Base-by-base conservation (phyloP, 1,140 invertebrate species). In the Holotrichia oblita region DNA sequence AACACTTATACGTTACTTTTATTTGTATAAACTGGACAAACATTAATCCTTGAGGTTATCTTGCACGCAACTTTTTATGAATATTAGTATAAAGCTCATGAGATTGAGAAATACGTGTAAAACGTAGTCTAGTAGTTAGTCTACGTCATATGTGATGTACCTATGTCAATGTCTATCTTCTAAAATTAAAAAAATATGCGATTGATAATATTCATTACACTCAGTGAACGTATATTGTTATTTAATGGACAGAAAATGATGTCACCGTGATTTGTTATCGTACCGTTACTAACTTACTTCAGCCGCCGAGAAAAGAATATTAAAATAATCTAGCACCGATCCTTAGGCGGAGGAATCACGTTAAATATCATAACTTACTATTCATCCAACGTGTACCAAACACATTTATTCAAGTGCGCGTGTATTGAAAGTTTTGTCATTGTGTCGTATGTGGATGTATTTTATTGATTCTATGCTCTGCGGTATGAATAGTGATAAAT, bases 401-500 rank as follows among this genome's bases (percentile, higher is more conserved):
- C n/a, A 64, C 61, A 64, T 64, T 64, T 64, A 64, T 64, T 64
- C 61, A 64, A 64, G 61, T 64, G 61, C 22, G 61, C 61, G 6
- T 64, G 61, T 27, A 64, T 64, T 64, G 61, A 64, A 64, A 64
- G 61, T 64, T 64, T 64, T 64, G 61, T 64, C 61, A 64, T 64
- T 64, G 61, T 64, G 61, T 64, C 61, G 61, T 64, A 64, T 64
- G 61, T 64, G 61, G 61, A 64, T 27, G 61, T 64, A 64, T 64
- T 64, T 64, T 64, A 64, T 64, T 64, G 61, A 64, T 64, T 24
- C 61, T 20, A 64, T 64, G 61, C 17, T 64, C 61, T 64, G 22
- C 61, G 61, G 61, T 64, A 64, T 64, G 61, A 64, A 64, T 64
- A 64, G 61, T 64, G 61, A 64, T 64, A 64, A 64, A 64, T 64